Evolutionary conservation across 2,113 vertebrate species (phyloP), one percentile per base, ranked within the genome.

Genomic region (Cyprinodon tularosa): DNA sequence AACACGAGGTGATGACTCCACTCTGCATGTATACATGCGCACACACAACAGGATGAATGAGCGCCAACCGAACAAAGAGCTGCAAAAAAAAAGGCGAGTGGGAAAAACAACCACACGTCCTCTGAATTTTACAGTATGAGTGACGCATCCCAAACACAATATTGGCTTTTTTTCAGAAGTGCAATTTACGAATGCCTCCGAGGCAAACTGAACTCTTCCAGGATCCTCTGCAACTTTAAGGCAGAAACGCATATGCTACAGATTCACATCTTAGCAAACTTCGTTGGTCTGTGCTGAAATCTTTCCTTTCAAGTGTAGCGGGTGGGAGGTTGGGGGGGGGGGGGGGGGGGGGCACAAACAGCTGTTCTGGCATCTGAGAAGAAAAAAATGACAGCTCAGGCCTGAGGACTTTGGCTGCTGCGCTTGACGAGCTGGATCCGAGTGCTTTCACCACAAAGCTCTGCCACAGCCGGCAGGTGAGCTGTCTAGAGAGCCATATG

Each of bases 401-500:
- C 98, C 97, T 87, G 93, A 94, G 97, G 97, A 97, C 95, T 94
- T 94, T 92, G 93, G 95, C 95, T 94, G 93, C 95, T 96, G 94
- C 94, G 94, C 85, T 86, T 87, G 88, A 95, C 95, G 95, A 90
- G 90, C 90, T 90, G 83, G 77, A 93, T 89, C 90, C 60, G 29
- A 87, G 80, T 68, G 12, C 85, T 81, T 76, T 75, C 78, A 74
- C 83, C 87, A 87, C 85, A 84, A 81, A 80, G 94, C 96, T 96
- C 96, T 95, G 96, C 94, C 95, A 95, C 95, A 97, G 97, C 98
- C 98, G 96, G 95, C 97, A 98, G 97, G 97, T 99, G 96, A 98
- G 97, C 96, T 97, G 96, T 98, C 97, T 98, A 96, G 94, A 95
- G 94, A 94, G 94, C 97, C 98, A 99, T 98, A 99, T 99, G 98